Evolutionary conservation across 2,797 vertebrate genomes (phyloP), one percentile per base, ranked within the genome.

Genomic region (Sphenopsis melanotis): DNA sequence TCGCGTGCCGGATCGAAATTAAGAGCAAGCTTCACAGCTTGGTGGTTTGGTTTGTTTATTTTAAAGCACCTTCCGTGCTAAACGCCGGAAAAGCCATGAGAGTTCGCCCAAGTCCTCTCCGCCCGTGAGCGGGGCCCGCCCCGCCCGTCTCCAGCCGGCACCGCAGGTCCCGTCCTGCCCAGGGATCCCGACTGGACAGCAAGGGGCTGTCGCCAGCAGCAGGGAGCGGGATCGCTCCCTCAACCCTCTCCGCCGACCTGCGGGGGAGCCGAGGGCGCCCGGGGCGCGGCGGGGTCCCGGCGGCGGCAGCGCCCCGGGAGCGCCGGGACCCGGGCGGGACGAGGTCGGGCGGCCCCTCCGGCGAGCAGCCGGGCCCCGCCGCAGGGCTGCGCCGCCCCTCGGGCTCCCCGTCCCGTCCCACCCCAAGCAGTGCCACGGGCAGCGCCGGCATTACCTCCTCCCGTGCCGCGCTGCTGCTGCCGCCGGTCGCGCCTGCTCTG

Each of bases 1-100:
- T n/a, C 56, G 2, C 1, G 7, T 0, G 16, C 22, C 21, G 12
- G 30, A 4, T 5, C 7, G 16, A 53, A 74, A 41, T 3, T 12
- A 53, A n/a, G 3, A 37, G 3, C 6, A 20, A n/a, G 9, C 16
- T 55, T 17, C 46, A 30, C 14, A 21, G 15, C 0, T 26, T 27
- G 17, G 22, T 9, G 3, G 9, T 19, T 70, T 41, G 12, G 11
- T 42, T 55, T 27, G 6, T 21, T 32, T 12, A 34, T 39, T 59
- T 26, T 19, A 11, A 49, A 69, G 10, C 22, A 3, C 20, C n/a
- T 64, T 23, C 26, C 21, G 7, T 4, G 27, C 37, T 63, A 36
- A 53, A 52, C 3, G 3, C 24, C 36, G 21, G 55, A 14, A 17
- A 7, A 29, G 39, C 53, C 18, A 4, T 5, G 59, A 37, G 30